Evolutionary conservation across 1,140 invertebrate genomes (phyloP), one percentile per base, ranked within the genome.

Genomic region (Lysiphlebus fabarum): DNA sequence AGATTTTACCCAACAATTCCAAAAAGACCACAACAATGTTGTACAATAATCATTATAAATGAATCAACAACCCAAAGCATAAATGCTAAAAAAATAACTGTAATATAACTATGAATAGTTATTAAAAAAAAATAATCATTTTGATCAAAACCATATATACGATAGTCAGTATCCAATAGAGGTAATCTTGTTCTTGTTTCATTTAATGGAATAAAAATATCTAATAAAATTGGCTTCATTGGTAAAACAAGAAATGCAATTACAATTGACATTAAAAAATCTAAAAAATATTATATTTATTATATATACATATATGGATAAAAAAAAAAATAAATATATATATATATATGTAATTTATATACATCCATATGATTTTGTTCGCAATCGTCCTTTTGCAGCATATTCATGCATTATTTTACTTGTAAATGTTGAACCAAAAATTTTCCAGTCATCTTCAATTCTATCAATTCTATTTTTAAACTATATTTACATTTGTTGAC

Each of bases 1-100:
- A 36, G 36, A 0, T 6, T 11, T 50, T 33, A 50, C 48, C 48
- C 48, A 50, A 50, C 48, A 50, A 34, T 33, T 3, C 0, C 33
- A 6, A 50, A 50, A 36, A 50, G 36, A 4, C 48, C 33, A 36
- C 48, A 50, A 36, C 48, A 50, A 50, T 50, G 48, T 50, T 50
- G 33, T 0, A 37, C 33, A 0, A 36, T 5, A 4, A 50, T 50
- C 9, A 50, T 4, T 1, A 50, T 36, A 38, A 50, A 50, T 34
- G 9, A 11, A 50, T 36, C 9, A 37, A 37, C n/a, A 10, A 7
- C 9, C 6, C 34, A 8, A 12, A 50, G 14, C 7, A 34, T n/a
- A 38, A 11, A 36, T 5, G 36, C 2, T 1, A 37, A 4, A 26
- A 50, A 4, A 5, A 50, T 33, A 2, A 2, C 3, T 6, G 4